Evolutionary conservation across 2,797 vertebrate genomes (phyloP).

Genomic region (Peromyscus melanophrys): DNA sequence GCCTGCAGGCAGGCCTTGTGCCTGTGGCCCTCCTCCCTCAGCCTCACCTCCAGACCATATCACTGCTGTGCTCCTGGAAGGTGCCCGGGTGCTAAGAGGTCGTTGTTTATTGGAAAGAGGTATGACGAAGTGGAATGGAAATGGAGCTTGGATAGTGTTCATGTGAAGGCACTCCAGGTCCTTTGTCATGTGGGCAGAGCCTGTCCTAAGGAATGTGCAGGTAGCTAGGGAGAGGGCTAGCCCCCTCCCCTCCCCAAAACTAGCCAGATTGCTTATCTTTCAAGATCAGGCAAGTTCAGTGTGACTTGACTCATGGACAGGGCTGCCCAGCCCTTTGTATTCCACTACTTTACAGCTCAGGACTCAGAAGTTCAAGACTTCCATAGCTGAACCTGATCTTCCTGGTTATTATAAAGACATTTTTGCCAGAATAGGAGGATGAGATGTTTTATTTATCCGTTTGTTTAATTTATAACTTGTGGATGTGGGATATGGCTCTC

Average conservation of each 20-base stretch:
- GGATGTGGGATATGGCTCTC: background rate
- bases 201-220: background rate
- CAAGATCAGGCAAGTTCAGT: background rate
- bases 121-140: background rate
- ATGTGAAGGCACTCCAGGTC: background rate
- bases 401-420: background rate
- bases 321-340: background rate
- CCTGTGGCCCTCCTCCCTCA: background rate
- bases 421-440: background rate
- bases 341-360: background rate
- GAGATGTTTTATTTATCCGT: constrained; percentile 47
- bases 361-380: constrained; percentile 49
- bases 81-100: too few species aligned
- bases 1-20: background rate
- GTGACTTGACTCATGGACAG: background rate
- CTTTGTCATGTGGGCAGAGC: background rate
- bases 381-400: background rate
- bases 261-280: background rate
- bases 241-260: too few species aligned
- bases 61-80: background rate
- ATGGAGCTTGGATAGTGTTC: background rate
- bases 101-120: background rate
- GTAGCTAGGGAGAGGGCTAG: background rate
- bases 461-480: constrained; percentile 42
- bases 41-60: background rate